These are phyloP conservation scores for Tamias sibiricus DNA, from an alignment of 2,113 vertebrate species.

Conservation along the genomic window DNA sequence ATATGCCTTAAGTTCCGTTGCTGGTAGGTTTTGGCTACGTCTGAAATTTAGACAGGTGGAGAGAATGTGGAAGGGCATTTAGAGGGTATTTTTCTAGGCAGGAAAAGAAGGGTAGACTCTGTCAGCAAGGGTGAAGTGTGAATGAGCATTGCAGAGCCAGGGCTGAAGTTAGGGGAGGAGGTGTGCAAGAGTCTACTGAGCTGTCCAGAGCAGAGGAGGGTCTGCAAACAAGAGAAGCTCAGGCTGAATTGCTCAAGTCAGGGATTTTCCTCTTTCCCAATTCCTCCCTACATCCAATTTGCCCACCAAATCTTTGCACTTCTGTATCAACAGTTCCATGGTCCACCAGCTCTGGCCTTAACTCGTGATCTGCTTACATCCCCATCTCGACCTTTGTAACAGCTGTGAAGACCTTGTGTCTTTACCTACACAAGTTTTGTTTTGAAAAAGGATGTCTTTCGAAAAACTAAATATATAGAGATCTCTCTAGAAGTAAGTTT, in stretches of 20 bases:
- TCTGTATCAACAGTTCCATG: not conserved
- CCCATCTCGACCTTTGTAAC: not conserved
- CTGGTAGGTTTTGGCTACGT: conserved; percentile 76
- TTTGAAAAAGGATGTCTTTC: conserved; percentile 10
- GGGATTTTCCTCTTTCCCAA: not conserved
- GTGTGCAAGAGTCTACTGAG: not conserved
- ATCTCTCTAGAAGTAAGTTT: not conserved
- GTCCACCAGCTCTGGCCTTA: not conserved
- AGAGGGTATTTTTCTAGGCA: conserved; percentile 81
- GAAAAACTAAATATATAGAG: not conserved
- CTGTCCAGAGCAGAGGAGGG: not conserved
- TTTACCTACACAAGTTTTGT: conserved; percentile 7
- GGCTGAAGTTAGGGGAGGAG: not conserved
- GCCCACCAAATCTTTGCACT: not conserved
- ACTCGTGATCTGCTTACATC: not conserved
- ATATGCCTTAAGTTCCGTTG: conserved; percentile 75
- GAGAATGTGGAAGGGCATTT: conserved; percentile 77
- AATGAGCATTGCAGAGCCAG: conserved; percentile 45
- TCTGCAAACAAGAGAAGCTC: not conserved
- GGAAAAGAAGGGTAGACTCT: conserved; percentile 69
- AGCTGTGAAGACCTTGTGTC: conserved; percentile 12
- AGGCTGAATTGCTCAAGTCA: not conserved
- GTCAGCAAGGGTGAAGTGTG: conserved; percentile 71
- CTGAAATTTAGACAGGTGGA: conserved; percentile 80
- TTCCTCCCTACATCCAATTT: not conserved